Base-by-base conservation (phyloP, 1,140 invertebrate genomes). In the Bombyx mori region DNA sequence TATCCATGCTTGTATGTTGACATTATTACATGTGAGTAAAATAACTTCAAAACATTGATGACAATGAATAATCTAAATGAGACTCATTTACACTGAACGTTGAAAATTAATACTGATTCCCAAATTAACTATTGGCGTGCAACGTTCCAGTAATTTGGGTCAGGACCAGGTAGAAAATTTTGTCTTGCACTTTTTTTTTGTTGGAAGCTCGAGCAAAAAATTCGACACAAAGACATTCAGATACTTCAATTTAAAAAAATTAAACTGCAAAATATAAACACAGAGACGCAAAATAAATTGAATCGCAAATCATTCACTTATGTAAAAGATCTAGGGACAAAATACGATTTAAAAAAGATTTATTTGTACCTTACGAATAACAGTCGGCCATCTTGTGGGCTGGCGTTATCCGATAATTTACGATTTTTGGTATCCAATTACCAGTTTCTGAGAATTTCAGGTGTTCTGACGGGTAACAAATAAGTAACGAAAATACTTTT, bases 381-480 rank as follows among this genome's bases (percentile, higher is more conserved):
- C 80, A 85, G 84, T 84, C 84, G 84, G 84, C 84, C 84, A 87
- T 87, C 79, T 87, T 87, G 84, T 84, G 75, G 80, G 77, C 84
- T 87, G 63, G 82, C 84, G 82, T 87, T 87, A 85, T 85, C 80
- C 82, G 80, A 83, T 74, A 82, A 78, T 73, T 79, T 78, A 58
- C 66, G 74, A 73, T 75, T 77, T 77, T 69, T 60, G 62, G 73
- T 73, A 75, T 73, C 73, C 70, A 65, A 52, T 72, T 62, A 73
- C 65, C 70, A 59, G 72, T 73, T 63, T 69, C 57, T 66, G 69
- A 70, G 51, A 71, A 71, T 65, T 59, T 66, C 49, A 65, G 43
- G 55, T 65, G 62, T 75, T 65, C 69, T 49, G 56, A 70, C 54
- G 67, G 58, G 54, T 61, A 63, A 66, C 47, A 58, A 54, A 72